Evolutionary conservation across 2,113 vertebrate species (phyloP).

Genomic region (Pogona vitticeps): DNA sequence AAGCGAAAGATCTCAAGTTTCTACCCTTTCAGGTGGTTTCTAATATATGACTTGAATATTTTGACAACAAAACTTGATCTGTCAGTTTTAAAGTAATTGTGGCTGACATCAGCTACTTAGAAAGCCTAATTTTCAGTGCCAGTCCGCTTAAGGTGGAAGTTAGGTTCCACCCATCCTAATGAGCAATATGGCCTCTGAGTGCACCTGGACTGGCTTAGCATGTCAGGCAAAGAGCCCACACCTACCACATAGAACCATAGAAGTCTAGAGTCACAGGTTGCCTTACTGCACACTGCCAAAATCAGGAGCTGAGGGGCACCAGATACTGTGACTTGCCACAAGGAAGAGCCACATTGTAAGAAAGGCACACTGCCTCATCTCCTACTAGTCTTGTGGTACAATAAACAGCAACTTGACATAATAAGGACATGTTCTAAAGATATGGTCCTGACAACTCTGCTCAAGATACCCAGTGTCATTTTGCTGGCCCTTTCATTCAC

Average conservation of each 20-base stretch:
- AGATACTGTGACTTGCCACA: no score
- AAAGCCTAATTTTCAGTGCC: no score
- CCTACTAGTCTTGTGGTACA: no score
- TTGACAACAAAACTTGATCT: conserved; percentile 4
- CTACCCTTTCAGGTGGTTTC: conserved; percentile 4
- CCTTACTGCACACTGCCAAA: not conserved
- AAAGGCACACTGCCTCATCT: no score
- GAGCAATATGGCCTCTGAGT: not conserved
- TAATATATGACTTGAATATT: conserved; percentile 22
- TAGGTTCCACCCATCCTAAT: not conserved
- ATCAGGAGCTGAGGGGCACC: no score
- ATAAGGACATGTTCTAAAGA: not conserved
- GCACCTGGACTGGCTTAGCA: not conserved
- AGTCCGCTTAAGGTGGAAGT: no score
- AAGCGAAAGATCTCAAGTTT: not conserved
- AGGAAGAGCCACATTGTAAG: not conserved
- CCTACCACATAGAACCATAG: not conserved
- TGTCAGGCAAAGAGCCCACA: not conserved
- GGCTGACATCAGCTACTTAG: no score
- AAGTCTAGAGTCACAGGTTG: not conserved
- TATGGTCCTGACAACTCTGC: no score
- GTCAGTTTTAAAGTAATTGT: not conserved
- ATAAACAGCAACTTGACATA: not conserved
- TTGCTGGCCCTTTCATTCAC: no score
- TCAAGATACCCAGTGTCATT: not conserved